These are phyloP conservation scores for Callimorpha dominula DNA, from an alignment of 2,888 invertebrate genomes.

Conservation along the genomic window DNA sequence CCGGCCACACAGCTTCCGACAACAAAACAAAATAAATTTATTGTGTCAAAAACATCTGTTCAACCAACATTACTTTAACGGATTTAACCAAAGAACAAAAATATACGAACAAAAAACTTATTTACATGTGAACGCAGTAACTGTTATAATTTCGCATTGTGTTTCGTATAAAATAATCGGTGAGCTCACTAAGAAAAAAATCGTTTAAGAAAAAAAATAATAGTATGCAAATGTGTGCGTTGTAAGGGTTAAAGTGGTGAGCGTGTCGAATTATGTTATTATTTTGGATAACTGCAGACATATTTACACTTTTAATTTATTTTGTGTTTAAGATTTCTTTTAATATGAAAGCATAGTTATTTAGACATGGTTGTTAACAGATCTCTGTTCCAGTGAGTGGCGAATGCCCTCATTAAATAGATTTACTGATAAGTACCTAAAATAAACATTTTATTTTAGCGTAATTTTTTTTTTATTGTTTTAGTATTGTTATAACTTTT, in stretches of 20 bases:
- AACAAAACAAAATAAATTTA: constrained; percentile 45
- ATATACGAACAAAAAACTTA: constrained; percentile 70
- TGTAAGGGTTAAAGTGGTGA: constrained; percentile 58
- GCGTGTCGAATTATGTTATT: constrained; percentile 56
- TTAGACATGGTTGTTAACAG: too few species aligned
- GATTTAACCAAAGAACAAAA: constrained; percentile 56
- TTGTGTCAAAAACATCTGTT: constrained; percentile 60
- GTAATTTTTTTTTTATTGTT: too few species aligned
- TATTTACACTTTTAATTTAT: constrained; percentile 40
- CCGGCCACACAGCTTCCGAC: constrained; percentile 3
- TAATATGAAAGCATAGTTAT: too few species aligned
- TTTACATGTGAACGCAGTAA: constrained; percentile 77
- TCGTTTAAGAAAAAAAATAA: constrained; percentile 73
- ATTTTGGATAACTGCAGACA: constrained; percentile 54
- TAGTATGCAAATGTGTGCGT: constrained; percentile 57
- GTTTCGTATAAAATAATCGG: constrained; percentile 65
- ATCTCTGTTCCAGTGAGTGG: neutral
- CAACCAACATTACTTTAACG: constrained; percentile 50
- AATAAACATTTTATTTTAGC: too few species aligned
- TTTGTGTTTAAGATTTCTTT: neutral
- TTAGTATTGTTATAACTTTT: too few species aligned
- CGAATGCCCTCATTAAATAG: too few species aligned
- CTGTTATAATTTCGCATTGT: constrained; percentile 77
- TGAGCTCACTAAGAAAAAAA: constrained; percentile 63
- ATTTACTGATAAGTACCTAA: too few species aligned